phyloP scores from a whole-genome alignment of 2,797 vertebrate genomes.

The Cryptoprocta ferox region DNA sequence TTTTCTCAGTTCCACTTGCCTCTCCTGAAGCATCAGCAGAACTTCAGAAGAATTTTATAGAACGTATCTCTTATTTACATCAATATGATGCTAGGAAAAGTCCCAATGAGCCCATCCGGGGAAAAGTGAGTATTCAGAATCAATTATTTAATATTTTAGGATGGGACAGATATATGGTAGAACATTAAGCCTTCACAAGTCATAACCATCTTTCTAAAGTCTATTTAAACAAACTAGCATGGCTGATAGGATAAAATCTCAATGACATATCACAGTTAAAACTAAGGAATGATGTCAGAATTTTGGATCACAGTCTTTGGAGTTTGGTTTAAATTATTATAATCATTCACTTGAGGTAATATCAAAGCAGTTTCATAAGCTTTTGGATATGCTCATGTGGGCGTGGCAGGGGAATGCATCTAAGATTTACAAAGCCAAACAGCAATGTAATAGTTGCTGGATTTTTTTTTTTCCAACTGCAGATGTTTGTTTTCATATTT shows the following conservation, averaged over 20 bases:
- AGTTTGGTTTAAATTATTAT: conserved; percentile 54
- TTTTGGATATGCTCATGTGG: neutral
- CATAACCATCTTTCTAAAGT: conserved; percentile 43
- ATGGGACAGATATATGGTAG: neutral
- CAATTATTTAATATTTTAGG: conserved; percentile 26
- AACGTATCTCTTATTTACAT: conserved; percentile 77
- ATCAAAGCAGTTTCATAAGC: neutral
- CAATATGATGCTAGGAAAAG: conserved; percentile 76
- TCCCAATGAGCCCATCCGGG: conserved; percentile 74
- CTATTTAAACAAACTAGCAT: conserved; percentile 4
- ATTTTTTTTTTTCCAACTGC: conserved; percentile 23
- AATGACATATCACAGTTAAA: neutral
- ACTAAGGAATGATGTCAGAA: conserved; percentile 29
- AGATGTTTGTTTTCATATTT: conserved; percentile 69
- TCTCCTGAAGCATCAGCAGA: conserved; percentile 57
- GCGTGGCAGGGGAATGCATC: neutral
- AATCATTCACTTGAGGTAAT: conserved; percentile 44
- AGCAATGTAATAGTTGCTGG: neutral
- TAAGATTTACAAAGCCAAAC: neutral
- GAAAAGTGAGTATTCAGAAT: conserved; percentile 83
- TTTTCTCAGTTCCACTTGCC: conserved; percentile 75
- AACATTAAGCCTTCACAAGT: conserved; percentile 30
- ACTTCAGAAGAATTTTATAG: conserved; percentile 76
- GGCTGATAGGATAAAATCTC: conserved; percentile 25
- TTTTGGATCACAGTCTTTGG: conserved; percentile 8